phyloP scores from a whole-genome alignment of 2,888 invertebrate genomes.

The Dryobota labecula region DNA sequence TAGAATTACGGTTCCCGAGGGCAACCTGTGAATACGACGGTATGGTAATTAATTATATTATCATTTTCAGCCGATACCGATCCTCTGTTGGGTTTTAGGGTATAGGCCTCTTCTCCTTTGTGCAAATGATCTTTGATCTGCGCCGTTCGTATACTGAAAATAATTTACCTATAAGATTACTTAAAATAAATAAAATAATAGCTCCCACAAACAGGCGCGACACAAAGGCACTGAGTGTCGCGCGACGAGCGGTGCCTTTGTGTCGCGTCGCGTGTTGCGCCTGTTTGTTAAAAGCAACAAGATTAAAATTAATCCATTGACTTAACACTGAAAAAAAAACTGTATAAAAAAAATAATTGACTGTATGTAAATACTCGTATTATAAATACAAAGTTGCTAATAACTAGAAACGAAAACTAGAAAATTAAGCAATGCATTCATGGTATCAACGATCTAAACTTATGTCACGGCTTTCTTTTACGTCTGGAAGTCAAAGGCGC shows the following conservation, averaged over 20 bases:
- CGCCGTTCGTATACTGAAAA: neutral
- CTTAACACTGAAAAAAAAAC: no score
- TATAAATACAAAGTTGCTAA: constrained; percentile 25
- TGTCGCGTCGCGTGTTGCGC: no score
- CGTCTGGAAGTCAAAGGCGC: constrained; percentile 27
- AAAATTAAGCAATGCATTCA: constrained; percentile 43
- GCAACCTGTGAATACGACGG: neutral
- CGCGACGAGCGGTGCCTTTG: no score
- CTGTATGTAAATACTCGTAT: neutral
- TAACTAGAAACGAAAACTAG: constrained; percentile 33
- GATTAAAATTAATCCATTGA: neutral
- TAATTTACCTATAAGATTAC: neutral
- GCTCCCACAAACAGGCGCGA: no score
- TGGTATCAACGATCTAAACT: constrained; percentile 33
- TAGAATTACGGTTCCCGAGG: neutral
- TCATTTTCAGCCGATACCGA: constrained; percentile 5
- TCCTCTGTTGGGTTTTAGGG: neutral
- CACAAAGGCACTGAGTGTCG: no score
- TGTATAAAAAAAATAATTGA: no score
- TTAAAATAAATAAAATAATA: neutral
- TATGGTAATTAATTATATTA: constrained; percentile 22
- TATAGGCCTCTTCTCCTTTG: neutral
- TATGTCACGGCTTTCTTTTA: constrained; percentile 60
- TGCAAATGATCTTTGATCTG: constrained; percentile 2
- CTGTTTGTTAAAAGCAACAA: constrained; percentile 2